A percentile compares a stretch with the other conserved stretches of the same genome.
phyloP scores from a whole-genome alignment of 2,113 vertebrate species.

The Misgurnus mizolepis region DNA sequence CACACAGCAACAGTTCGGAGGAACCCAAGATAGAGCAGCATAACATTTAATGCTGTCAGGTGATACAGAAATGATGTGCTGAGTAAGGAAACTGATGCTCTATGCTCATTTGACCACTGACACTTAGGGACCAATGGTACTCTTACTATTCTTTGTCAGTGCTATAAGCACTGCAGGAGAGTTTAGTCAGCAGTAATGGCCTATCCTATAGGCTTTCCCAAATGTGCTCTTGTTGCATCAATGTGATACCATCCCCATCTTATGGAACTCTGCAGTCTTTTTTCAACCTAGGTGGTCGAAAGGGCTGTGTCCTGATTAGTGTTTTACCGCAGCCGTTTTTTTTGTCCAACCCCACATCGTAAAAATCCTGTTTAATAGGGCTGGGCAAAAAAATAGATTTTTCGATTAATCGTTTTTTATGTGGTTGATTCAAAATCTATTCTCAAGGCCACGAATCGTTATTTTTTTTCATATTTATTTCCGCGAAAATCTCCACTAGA shows the following conservation, averaged over 20 bases:
- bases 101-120: background rate
- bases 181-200: conserved; percentile 25
- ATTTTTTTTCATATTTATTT: no score
- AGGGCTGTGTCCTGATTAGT: no score
- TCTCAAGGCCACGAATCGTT: no score
- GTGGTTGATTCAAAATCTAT: no score
- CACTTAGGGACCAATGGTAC: background rate
- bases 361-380: no score
- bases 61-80: conserved; percentile 2
- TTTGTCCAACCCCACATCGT: no score
- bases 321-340: no score
- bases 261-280: background rate
- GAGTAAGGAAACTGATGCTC: conserved; percentile 31
- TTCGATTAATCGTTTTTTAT: no score
- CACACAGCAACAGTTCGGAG: background rate
- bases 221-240: background rate
- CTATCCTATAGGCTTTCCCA: background rate
- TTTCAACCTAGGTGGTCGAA: no score
- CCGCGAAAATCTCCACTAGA: no score
- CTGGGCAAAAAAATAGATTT: no score
- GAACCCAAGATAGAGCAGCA: background rate
- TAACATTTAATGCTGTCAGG: conserved; percentile 19
- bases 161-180: background rate
- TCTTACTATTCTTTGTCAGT: conserved; percentile 1
- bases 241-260: background rate